phyloP scores from a whole-genome alignment of 2,797 vertebrate species.

The Phoeniculus purpureus region DNA sequence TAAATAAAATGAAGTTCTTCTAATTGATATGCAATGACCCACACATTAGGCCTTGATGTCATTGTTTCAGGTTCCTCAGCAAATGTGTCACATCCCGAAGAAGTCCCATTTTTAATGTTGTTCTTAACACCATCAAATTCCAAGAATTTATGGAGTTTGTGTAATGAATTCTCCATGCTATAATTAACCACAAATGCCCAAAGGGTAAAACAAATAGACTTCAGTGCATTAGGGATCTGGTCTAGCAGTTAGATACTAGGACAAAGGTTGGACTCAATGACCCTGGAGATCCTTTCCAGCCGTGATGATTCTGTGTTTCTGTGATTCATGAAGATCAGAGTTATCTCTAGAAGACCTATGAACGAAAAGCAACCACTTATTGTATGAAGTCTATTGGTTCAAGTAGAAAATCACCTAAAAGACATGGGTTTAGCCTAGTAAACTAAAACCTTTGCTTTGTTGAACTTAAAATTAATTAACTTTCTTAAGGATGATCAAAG shows the following conservation, averaged over 20 bases:
- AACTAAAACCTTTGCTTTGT: not conserved
- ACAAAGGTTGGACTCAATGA: too few relatives aligned
- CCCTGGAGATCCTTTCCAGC: too few relatives aligned
- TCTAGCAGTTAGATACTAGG: too few relatives aligned
- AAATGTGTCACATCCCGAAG: not conserved
- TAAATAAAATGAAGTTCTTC: not conserved
- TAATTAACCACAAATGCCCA: not conserved
- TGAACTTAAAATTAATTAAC: not conserved
- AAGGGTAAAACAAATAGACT: not conserved
- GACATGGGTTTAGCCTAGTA: not conserved
- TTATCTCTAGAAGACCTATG: not conserved
- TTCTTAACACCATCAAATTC: not conserved
- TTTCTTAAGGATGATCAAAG: not conserved
- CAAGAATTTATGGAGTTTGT: not conserved
- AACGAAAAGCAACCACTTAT: not conserved
- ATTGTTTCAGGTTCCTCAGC: not conserved
- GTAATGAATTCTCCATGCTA: not conserved
- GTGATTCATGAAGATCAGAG: not conserved
- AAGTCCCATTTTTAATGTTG: not conserved
- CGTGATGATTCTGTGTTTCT: too few relatives aligned
- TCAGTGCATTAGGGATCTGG: too few relatives aligned
- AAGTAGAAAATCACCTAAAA: not conserved
- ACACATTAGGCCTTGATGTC: not conserved
- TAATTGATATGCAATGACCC: not conserved
- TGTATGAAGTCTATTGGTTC: not conserved